Evolutionary conservation across 2,888 invertebrate species (phyloP), one percentile per base, ranked within the genome.

Genomic region (Sclerodermus sp.): DNA sequence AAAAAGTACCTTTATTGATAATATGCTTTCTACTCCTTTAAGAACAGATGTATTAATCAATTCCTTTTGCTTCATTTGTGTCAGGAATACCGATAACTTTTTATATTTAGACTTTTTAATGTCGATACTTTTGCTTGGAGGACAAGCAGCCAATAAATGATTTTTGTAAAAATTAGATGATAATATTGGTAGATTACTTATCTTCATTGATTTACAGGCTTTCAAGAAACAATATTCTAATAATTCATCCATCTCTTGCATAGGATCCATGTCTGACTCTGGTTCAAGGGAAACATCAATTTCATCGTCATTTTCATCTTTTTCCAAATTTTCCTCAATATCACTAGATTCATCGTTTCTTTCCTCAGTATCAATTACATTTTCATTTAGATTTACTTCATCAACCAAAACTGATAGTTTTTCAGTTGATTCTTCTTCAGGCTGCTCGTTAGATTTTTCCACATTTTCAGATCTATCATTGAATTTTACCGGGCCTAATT

Each of bases 81-180:
- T 87, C 23, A 96, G 79, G 73, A 96, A 96, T 53, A 89, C 88
- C 12, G 91, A 87, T 47, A 96, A 79, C 79, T 96, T 96, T 80
- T 95, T 96, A 71, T 87, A 91, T 10, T 87, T 87, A 0, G 93
- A 90, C 75, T 93, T 94, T 74, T 95, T 96, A 0, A 96, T 83
- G 71, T 96, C 94, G 32, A 96, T 76, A 13, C 80, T 82, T 42
- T 82, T 79, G 2, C 84, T 85, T n/a, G 83, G 71, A 0, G 92
- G 91, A 67, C 93, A 88, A 42, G 84, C 83, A 48, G 85, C 82
- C 57, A 86, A 77, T 67, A 90, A 82, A 60, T 87, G 85, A 66
- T 80, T 82, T 79, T 86, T 88, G 74, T 88, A 94, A 57, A 96
- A 89, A 55, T 89, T 87, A 59, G 91, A 93, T 0, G 90, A 89